phyloP scores from a whole-genome alignment of 1,140 invertebrate species.

The Homarus americanus region DNA sequence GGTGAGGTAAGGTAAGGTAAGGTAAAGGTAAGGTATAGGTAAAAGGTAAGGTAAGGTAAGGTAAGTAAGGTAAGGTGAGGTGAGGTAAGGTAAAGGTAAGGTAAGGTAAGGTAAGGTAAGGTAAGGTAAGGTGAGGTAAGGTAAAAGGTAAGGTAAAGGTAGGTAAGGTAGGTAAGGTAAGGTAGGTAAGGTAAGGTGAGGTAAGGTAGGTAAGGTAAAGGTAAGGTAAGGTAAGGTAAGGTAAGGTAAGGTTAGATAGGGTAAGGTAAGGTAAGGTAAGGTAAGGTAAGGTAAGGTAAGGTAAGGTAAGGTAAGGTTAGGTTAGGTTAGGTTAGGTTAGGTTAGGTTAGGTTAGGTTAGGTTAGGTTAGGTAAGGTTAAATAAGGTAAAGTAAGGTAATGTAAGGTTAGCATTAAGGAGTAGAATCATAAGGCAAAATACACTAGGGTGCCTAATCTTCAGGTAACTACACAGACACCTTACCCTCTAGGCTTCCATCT shows the following conservation, averaged over 20 bases:
- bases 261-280: neutral
- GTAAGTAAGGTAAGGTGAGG: neutral
- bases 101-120: neutral
- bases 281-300: neutral
- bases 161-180: conserved; percentile 9
- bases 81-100: neutral
- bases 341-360: neutral
- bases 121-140: neutral
- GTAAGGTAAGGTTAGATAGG: neutral
- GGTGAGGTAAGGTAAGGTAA: neutral
- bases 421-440: conserved; percentile 2
- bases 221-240: conserved; percentile 12
- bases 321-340: neutral
- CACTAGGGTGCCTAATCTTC: too few species aligned
- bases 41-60: neutral
- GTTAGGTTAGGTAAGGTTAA: neutral
- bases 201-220: conserved; percentile 5
- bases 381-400: neutral
- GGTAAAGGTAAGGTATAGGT: neutral
- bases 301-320: conserved; percentile 1
- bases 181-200: conserved; percentile 5
- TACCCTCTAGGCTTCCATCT: too few species aligned
- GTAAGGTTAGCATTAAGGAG: neutral
- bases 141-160: conserved; percentile 2
- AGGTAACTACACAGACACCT: too few species aligned